phyloP scores from a whole-genome alignment of 2,113 vertebrate genomes.

The Catharus fuscescens region DNA sequence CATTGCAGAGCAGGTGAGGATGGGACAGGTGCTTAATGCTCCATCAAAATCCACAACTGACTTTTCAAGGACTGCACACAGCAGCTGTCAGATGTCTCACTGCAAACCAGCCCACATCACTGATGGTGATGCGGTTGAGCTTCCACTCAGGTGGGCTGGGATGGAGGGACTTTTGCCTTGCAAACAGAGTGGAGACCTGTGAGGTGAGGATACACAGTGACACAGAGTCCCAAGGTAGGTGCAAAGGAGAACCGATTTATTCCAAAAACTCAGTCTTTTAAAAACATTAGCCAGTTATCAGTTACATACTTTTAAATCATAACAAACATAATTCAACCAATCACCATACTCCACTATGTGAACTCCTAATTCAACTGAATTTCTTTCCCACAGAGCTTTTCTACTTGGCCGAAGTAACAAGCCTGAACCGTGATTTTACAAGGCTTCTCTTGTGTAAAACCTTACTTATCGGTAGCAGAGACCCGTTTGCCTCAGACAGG shows the following conservation, averaged over 20 bases:
- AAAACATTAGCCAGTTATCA: not conserved
- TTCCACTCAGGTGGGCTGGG: not conserved
- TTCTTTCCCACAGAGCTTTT: not conserved
- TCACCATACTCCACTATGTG: not conserved
- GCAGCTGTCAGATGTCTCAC: accelerated
- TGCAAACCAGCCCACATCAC: not conserved
- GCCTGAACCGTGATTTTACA: not conserved
- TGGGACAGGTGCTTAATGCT: not conserved
- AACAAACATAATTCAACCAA: not conserved
- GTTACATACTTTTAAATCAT: not conserved
- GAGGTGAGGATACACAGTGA: not conserved
- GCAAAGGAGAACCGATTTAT: not conserved
- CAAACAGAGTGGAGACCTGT: not conserved
- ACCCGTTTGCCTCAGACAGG: not conserved
- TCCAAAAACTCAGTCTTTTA: not conserved
- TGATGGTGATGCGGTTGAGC: not conserved
- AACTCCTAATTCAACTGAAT: not conserved
- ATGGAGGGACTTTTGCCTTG: not conserved
- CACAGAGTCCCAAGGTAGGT: not conserved
- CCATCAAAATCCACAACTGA: not conserved
- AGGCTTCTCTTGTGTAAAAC: not conserved
- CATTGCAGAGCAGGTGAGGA: not conserved
- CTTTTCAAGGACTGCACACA: not conserved
- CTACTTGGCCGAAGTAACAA: not conserved
- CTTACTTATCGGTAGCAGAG: not conserved